Base-by-base conservation (phyloP, 2,888 invertebrate genomes). In the Zhengitettix transpicula region DNA sequence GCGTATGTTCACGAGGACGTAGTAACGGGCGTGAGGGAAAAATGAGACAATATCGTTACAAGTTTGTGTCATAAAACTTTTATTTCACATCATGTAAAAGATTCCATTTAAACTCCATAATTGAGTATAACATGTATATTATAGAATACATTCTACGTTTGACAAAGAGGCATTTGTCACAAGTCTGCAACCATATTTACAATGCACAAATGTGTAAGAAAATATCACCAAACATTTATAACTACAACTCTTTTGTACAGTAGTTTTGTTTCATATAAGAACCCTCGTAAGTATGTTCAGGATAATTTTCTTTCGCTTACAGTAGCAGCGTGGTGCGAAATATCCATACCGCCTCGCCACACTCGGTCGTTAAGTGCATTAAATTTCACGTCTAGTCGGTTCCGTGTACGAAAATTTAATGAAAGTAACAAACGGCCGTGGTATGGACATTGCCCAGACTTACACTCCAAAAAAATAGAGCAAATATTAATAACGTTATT, bases 61-160 rank as follows among this genome's bases (percentile, higher is more conserved):
- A 47, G 12, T 14, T 52, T 60, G 58, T 58, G 57, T 56, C 66
- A 66, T 60, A 65, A 65, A 56, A 64, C 63, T 56, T 64, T 64
- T 64, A 64, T 62, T 64, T 61, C 61, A 63, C 63, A 61, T 64
- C 59, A 61, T 64, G 64, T 63, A 64, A 64, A 64, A 64, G 63
- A 60, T 60, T 64, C 64, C 64, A 64, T 63, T 64, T 62, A 64
- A 61, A 64, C 61, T 63, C 62, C 60, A 58, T 62, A 61, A 59
- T 62, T 62, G 63, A 64, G 63, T 63, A 63, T 63, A 64, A 64
- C 64, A 64, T 64, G 61, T 64, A 64, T 63, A 64, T 63, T 63
- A 64, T 62, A 64, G 64, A 64, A 63, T 63, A 63, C 60, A 61
- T 61, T 64, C 63, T 64, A 64, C 64, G 61, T 60, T 62, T 60